phyloP scores from a whole-genome alignment of 2,888 invertebrate genomes.

The Leucoma salicis region DNA sequence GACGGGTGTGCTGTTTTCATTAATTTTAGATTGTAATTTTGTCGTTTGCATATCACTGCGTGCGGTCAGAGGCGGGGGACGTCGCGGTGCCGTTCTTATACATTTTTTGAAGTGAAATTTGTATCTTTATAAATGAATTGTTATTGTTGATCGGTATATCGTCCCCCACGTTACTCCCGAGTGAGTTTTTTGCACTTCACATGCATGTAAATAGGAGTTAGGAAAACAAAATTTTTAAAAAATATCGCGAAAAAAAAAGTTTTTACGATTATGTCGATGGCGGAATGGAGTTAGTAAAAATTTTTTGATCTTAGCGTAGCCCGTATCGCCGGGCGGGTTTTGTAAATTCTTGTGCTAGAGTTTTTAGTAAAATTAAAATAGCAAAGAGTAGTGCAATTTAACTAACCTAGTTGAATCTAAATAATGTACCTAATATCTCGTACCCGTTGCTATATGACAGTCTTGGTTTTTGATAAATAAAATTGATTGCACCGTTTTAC shows the following conservation, averaged over 20 bases:
- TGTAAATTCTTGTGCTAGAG: slow-evolving; percentile 64
- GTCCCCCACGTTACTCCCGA: slow-evolving; percentile 61
- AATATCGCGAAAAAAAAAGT: slow-evolving; percentile 64
- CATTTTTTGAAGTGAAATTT: slow-evolving; percentile 59
- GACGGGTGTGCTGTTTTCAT: slow-evolving; percentile 41
- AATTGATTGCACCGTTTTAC: slow-evolving; percentile 66
- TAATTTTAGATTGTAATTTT: slow-evolving; percentile 65
- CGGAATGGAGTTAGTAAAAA: slow-evolving; percentile 57
- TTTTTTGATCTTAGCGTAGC: slow-evolving; percentile 53
- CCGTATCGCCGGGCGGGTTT: slow-evolving; percentile 40
- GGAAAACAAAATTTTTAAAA: slow-evolving; percentile 49
- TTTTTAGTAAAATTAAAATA: slow-evolving; percentile 74
- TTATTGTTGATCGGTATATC: slow-evolving; percentile 56
- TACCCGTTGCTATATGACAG: slow-evolving; percentile 73
- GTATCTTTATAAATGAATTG: slow-evolving; percentile 64
- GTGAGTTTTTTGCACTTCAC: slow-evolving; percentile 71
- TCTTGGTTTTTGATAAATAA: slow-evolving; percentile 53
- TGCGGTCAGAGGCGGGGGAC: slow-evolving; percentile 53
- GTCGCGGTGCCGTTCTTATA: slow-evolving; percentile 47
- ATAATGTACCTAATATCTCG: slow-evolving; percentile 70
- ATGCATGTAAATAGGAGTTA: slow-evolving; percentile 69
- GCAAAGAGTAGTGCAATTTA: slow-evolving; percentile 77
- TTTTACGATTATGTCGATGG: slow-evolving; percentile 59
- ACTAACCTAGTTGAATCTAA: slow-evolving; percentile 72
- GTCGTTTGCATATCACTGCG: slow-evolving; percentile 70